phyloP scores from a whole-genome alignment of 2,888 invertebrate genomes.

The Linnaemya tessellans region DNA sequence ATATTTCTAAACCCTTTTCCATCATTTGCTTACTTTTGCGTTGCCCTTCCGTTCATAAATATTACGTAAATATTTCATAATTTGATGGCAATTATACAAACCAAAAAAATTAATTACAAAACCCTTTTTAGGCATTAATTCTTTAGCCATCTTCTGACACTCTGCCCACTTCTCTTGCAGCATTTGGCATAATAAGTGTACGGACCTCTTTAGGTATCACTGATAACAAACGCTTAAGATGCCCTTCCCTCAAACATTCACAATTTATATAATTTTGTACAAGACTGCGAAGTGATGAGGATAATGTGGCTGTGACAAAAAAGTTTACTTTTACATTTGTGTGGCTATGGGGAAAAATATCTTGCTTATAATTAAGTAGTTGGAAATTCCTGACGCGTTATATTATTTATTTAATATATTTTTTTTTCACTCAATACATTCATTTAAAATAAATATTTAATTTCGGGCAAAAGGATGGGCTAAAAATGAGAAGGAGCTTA shows the following conservation, averaged over 20 bases:
- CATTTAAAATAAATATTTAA: conserved; percentile 6
- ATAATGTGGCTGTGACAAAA: not conserved
- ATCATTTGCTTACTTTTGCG: not conserved
- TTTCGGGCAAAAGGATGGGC: conserved; percentile 3
- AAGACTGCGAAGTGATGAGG: not conserved
- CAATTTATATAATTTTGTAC: conserved; percentile 40
- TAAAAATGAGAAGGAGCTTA: conserved; percentile 1
- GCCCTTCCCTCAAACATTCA: conserved; percentile 24
- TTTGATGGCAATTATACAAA: conserved; percentile 47
- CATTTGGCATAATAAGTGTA: too few relatives aligned
- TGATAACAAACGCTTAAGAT: conserved; percentile 7
- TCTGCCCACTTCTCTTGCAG: too few relatives aligned
- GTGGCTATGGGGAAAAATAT: not conserved
- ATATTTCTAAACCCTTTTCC: not conserved
- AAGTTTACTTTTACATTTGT: not conserved
- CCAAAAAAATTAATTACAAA: conserved; percentile 21
- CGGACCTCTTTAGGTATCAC: not conserved
- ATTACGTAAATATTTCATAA: conserved; percentile 28
- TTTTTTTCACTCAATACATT: not conserved
- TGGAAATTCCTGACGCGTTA: conserved; percentile 10
- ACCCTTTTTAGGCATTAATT: conserved; percentile 3
- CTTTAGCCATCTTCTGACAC: not conserved
- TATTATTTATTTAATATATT: not conserved
- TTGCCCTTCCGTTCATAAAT: not conserved
- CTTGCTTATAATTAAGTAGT: conserved; percentile 41